Base-by-base conservation (phyloP, 2,113 vertebrate genomes). In the Myrmophylax atrothorax region DNA sequence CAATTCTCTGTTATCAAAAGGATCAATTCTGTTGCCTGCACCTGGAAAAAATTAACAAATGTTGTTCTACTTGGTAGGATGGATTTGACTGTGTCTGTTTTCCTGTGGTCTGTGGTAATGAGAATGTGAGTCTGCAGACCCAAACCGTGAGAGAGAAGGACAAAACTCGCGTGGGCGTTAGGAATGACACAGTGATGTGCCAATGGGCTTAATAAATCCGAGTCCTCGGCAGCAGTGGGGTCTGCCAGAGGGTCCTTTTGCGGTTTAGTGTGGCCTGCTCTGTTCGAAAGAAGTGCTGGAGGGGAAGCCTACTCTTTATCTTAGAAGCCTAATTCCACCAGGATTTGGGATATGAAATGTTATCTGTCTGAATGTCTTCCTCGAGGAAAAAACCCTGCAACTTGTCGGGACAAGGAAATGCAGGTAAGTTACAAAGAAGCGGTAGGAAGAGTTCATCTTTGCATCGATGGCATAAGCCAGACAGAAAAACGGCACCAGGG, bases 251-350 rank as follows among this genome's bases (percentile, higher is more conserved):
- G 9, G 40, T 28, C 7, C 24, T 81, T 44, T 42, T 77, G 28
- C 58, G 4, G 1, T 64, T 56, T 37, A 3, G 49, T 0, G 0
- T 68, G 63, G 18, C 37, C 31, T 62, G 9, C 23, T 68, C 18
- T 0, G 0, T 67, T 72, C 2, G 1, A 46, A 20, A 87, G 60
- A 40, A 28, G 40, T 0, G 0, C 40, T 47, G 40, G 29, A 79
- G 24, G 18, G 38, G 10, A 75, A 63, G 17, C 42, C 6, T 3
- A 24, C 5, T 42, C 16, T 58, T 69, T 9, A 3, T 38, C 35
- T 75, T 75, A 49, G 79, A 35, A 78, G 31, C 25, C 44, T 56
- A 9, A 18, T 37, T 82, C 49, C 59, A 42, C 25, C 29, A 63
- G 50, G 35, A 66, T 86, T 77, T 80, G 26, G 33, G 26, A 20